A percentile compares a stretch with the other conserved stretches of the same genome.
Conservation (phyloP, 2,888 invertebrate genomes). For the Frankliniella intonsa region DNA sequence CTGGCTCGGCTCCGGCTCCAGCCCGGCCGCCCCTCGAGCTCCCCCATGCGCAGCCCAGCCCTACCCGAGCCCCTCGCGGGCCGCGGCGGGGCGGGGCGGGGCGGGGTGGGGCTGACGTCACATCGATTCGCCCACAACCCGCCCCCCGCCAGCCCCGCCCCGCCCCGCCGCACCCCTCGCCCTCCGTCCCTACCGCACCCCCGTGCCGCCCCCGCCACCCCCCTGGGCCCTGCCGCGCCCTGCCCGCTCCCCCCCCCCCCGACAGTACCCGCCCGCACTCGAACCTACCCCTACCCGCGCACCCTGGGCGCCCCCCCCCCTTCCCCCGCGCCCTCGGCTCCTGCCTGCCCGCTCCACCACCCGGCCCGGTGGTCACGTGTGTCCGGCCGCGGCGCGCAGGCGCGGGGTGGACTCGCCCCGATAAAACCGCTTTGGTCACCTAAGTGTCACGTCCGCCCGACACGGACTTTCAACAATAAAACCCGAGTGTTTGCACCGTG, state of each 20-base stretch:
- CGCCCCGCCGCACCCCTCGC: not conserved
- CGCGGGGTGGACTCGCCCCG: no score
- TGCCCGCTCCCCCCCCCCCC: not conserved
- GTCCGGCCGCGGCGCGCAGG: no score
- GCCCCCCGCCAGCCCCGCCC: not conserved
- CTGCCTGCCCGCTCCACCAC: no score
- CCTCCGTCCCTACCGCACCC: not conserved
- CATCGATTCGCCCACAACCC: constrained; percentile 1
- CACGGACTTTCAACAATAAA: no score
- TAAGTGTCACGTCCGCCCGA: no score
- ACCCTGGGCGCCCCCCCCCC: no score
- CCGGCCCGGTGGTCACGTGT: no score
- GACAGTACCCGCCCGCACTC: not conserved
- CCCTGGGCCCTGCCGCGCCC: not conserved
- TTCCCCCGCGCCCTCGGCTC: no score
- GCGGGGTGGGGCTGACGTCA: not conserved
- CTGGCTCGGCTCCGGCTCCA: not conserved
- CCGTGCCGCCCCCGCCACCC: not conserved
- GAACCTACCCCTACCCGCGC: no score
- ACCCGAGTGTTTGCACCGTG: no score
- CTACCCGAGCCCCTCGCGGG: not conserved
- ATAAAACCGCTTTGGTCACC: no score
- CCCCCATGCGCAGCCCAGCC: not conserved
- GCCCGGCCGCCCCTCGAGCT: not conserved
- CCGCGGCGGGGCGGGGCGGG: not conserved